These are phyloP conservation scores for Myripristis jacobus DNA, from an alignment of 2,797 vertebrate genomes.

Conservation along the genomic window DNA sequence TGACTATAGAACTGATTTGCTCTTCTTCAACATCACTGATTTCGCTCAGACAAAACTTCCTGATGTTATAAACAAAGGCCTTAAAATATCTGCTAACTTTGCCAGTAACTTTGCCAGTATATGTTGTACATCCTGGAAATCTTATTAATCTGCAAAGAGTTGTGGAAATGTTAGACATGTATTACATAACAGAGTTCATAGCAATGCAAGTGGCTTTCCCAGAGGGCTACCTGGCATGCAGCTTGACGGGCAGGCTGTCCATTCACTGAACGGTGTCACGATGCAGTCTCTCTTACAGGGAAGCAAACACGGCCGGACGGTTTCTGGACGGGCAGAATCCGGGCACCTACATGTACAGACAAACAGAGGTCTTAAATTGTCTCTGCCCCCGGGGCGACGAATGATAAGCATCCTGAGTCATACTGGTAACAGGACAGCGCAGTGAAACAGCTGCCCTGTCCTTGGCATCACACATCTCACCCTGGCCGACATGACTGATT, in stretches of 20 bases:
- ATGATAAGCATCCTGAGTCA: slow-evolving; percentile 57
- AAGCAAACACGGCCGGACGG: slow-evolving; percentile 84
- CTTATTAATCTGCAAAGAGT: not conserved
- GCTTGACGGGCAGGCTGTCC: slow-evolving; percentile 88
- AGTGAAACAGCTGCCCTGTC: slow-evolving; percentile 60
- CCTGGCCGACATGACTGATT: slow-evolving; percentile 67
- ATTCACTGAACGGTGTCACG: slow-evolving; percentile 95
- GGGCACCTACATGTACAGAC: slow-evolving; percentile 85
- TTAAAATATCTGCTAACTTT: too few relatives aligned
- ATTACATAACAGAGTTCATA: slow-evolving; percentile 2
- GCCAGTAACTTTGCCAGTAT: too few relatives aligned
- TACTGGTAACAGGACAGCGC: slow-evolving; percentile 43
- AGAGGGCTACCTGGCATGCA: slow-evolving; percentile 87
- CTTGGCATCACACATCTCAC: slow-evolving; percentile 69
- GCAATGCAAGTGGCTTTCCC: not conserved
- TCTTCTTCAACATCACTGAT: too few relatives aligned
- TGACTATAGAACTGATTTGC: too few relatives aligned
- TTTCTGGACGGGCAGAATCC: slow-evolving; percentile 88
- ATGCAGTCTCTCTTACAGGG: slow-evolving; percentile 92
- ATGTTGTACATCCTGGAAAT: not conserved
- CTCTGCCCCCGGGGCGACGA: slow-evolving; percentile 24
- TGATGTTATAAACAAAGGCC: too few relatives aligned
- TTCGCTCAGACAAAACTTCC: too few relatives aligned
- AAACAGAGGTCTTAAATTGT: slow-evolving; percentile 54
- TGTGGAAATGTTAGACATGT: not conserved